phyloP scores from a whole-genome alignment of 2,113 vertebrate species.

The Geothlypis trichas region DNA sequence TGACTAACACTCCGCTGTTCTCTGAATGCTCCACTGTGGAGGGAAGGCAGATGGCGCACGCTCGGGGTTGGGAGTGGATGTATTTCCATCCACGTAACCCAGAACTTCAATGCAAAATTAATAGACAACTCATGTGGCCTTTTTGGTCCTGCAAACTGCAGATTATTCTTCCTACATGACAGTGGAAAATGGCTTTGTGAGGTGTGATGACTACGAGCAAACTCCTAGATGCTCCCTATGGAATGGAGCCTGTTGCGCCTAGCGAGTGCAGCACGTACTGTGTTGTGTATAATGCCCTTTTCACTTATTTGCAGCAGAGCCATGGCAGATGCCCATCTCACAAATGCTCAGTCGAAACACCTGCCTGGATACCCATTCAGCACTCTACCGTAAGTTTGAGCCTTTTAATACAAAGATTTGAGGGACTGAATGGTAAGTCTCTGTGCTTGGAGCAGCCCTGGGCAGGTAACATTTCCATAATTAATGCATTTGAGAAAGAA shows the following conservation, averaged over 20 bases:
- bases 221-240: neutral
- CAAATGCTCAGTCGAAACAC: conserved; percentile 79
- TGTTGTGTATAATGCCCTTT: conserved; percentile 62
- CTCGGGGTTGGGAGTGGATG: neutral
- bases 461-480: neutral
- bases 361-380: conserved; percentile 80
- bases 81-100: neutral
- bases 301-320: conserved; percentile 78
- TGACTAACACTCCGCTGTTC: neutral
- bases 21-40: neutral
- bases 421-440: conserved; percentile 37
- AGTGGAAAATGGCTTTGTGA: conserved; percentile 6
- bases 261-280: neutral
- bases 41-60: neutral
- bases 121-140: neutral
- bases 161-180: neutral
- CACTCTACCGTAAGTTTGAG: conserved; percentile 79
- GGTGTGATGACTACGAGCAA: neutral
- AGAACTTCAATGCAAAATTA: neutral
- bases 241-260: neutral
- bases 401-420: conserved; percentile 57
- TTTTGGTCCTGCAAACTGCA: neutral
- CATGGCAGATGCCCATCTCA: conserved; percentile 80
- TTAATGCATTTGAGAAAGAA: neutral
- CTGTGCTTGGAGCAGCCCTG: neutral